A percentile compares a stretch with the other conserved stretches of the same genome.
These are phyloP conservation scores for Barbus barbus DNA, from an alignment of 2,113 vertebrate genomes.

Conservation along the genomic window DNA sequence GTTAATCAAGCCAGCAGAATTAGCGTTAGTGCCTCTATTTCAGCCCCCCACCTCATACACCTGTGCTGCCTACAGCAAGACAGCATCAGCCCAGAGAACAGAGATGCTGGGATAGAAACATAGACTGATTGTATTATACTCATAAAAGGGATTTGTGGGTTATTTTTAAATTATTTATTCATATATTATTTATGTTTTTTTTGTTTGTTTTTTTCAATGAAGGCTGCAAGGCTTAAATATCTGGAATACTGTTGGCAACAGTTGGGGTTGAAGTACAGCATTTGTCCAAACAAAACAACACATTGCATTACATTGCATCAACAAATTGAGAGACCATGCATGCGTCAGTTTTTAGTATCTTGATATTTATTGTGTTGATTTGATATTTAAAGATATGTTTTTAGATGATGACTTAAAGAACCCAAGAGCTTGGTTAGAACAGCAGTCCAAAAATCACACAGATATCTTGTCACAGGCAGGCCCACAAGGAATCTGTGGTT, in stretches of 20 bases:
- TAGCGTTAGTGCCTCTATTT: neutral
- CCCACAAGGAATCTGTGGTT: neutral
- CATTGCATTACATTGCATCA: neutral
- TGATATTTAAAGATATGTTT: neutral
- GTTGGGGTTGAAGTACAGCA: no score
- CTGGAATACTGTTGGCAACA: no score
- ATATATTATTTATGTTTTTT: no score
- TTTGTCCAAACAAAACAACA: neutral
- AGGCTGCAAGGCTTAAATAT: no score
- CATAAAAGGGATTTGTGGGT: no score
- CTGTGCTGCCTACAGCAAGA: conserved; percentile 9
- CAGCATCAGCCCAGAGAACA: neutral
- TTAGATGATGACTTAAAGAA: neutral
- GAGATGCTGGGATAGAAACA: neutral
- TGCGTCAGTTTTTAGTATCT: no score
- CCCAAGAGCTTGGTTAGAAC: neutral
- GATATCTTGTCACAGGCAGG: neutral
- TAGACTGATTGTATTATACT: neutral
- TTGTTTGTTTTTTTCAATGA: no score
- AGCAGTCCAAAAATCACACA: neutral
- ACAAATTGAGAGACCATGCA: no score
- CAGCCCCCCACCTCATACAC: conserved; percentile 26
- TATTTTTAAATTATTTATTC: no score
- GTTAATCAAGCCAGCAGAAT: conserved; percentile 35
- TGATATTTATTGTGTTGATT: neutral